These are phyloP conservation scores for Brachypodius melanocephalos DNA, from an alignment of 2,113 vertebrate species.

Conservation along the genomic window DNA sequence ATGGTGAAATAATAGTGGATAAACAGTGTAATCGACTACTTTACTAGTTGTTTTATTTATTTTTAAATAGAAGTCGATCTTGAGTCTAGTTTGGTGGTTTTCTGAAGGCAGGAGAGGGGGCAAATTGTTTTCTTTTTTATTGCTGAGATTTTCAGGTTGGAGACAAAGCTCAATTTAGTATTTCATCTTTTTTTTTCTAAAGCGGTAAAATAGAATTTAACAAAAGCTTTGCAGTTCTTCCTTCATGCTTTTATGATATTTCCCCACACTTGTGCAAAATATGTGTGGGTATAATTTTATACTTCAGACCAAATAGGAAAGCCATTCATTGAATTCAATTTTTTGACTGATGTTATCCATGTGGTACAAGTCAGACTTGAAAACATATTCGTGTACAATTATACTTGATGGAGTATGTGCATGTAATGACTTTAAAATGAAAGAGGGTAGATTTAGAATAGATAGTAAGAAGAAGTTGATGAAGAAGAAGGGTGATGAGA, in stretches of 20 bases:
- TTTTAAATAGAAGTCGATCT: neutral
- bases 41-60: neutral
- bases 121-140: neutral
- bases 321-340: neutral
- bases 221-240: neutral
- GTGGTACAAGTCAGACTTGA: neutral
- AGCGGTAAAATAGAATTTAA: neutral
- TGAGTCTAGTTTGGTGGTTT: neutral
- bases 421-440: neutral
- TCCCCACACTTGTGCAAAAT: neutral
- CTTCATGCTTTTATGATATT: neutral
- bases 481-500: neutral
- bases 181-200: neutral
- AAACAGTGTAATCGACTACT: neutral
- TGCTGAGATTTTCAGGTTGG: neutral
- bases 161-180: neutral
- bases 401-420: neutral
- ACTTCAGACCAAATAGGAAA: neutral
- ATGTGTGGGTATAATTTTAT: neutral
- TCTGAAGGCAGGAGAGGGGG: neutral
- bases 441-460: neutral
- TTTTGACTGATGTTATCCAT: neutral
- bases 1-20: neutral
- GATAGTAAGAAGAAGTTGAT: neutral
- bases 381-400: neutral